These are phyloP conservation scores for Mirounga angustirostris DNA, from an alignment of 2,113 vertebrate species.

Conservation along the genomic window DNA sequence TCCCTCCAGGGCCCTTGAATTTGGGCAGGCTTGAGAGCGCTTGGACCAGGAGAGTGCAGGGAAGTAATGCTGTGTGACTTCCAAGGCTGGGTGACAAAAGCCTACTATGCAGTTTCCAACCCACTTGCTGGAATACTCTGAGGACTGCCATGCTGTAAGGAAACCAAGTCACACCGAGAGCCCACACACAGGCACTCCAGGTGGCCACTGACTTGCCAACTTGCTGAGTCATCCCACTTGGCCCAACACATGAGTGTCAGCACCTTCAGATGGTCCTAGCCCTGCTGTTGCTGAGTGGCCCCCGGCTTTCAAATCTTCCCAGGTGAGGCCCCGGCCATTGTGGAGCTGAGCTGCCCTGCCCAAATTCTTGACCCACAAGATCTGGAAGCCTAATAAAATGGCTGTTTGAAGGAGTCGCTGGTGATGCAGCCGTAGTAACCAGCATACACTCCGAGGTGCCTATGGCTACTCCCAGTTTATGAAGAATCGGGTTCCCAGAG, in stretches of 20 bases:
- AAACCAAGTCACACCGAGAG: not conserved
- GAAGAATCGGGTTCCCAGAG: constrained; percentile 36
- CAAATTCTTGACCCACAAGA: constrained; percentile 16
- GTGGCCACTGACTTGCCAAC: not conserved
- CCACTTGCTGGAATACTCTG: not conserved
- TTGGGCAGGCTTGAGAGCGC: not conserved
- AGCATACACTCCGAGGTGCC: not conserved
- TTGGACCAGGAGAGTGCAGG: not conserved
- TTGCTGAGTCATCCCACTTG: not conserved
- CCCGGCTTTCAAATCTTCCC: not conserved
- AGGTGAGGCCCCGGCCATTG: not conserved
- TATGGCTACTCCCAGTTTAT: not conserved
- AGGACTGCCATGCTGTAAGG: not conserved
- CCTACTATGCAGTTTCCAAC: not conserved
- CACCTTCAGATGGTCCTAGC: not conserved
- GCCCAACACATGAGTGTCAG: not conserved
- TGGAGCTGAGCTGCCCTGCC: not conserved
- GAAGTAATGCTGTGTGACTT: not conserved
- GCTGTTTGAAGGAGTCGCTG: not conserved
- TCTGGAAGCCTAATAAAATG: not conserved
- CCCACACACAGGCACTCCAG: not conserved
- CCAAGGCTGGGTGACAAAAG: not conserved
- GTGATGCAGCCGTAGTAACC: not conserved
- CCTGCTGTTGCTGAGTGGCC: not conserved
- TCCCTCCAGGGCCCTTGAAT: not conserved